Conservation (phyloP, 2,797 vertebrate species). For the Chanos chanos region DNA sequence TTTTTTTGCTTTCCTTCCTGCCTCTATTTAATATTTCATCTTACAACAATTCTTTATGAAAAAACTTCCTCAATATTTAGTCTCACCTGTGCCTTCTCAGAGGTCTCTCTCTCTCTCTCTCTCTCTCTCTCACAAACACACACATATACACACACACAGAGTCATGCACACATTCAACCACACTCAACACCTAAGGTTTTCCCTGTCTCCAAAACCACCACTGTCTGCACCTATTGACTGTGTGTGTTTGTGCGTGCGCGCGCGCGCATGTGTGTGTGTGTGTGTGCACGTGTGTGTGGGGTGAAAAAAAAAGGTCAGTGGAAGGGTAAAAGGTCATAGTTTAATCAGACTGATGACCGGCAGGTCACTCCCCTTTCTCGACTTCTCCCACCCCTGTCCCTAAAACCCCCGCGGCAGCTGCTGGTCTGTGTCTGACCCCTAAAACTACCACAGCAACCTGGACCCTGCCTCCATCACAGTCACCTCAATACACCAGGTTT, state of each 20-base stretch:
- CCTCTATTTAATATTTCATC: constrained; percentile 7
- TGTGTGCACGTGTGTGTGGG: no score
- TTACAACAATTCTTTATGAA: not conserved
- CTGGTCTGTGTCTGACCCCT: constrained; percentile 34
- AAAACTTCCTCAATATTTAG: no score
- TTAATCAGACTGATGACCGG: constrained; percentile 32
- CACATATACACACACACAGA: not conserved
- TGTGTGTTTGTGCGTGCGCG: no score
- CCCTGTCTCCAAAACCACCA: no score
- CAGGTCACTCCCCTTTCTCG: constrained; percentile 5
- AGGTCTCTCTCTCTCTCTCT: no score
- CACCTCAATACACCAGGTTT: not conserved
- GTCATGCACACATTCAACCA: not conserved
- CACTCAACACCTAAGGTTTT: no score
- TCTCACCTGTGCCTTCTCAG: no score
- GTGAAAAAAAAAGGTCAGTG: no score
- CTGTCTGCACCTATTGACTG: constrained; percentile 1
- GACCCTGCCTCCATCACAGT: not conserved
- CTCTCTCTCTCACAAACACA: not conserved
- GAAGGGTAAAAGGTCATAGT: constrained; percentile 32
- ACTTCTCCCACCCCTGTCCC: not conserved
- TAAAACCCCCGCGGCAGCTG: constrained; percentile 15
- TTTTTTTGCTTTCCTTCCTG: constrained; percentile 4
- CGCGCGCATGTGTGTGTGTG: no score
- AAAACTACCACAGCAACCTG: constrained; percentile 29